Evolutionary conservation across 1,140 invertebrate species (phyloP).

Genomic region (Tribolium madens): DNA sequence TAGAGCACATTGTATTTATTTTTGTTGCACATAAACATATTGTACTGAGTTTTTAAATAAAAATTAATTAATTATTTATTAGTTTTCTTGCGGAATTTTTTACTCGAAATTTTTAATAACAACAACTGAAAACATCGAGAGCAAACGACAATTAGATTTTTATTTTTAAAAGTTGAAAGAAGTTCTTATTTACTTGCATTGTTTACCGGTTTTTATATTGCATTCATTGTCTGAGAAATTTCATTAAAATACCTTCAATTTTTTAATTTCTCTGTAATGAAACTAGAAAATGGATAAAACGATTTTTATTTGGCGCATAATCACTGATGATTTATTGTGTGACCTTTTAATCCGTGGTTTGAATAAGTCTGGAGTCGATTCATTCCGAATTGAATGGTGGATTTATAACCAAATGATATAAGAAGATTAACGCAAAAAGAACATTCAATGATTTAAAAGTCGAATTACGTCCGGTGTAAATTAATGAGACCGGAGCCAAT

Average conservation of each 20-base stretch:
- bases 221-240: neutral
- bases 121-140: neutral
- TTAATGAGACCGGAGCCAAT: neutral
- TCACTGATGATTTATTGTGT: neutral
- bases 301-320: neutral
- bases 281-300: neutral
- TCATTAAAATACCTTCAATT: neutral
- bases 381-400: neutral
- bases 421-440: neutral
- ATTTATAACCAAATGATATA: neutral
- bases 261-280: neutral
- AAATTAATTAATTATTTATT: constrained; percentile 9
- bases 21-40: neutral
- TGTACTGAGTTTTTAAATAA: constrained; percentile 33
- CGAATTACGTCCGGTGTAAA: neutral
- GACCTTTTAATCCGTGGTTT: neutral
- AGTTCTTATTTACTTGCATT: neutral
- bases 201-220: neutral
- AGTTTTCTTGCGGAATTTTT: neutral
- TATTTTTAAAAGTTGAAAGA: neutral
- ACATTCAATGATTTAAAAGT: neutral
- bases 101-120: neutral
- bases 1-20: constrained; percentile 13
- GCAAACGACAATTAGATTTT: neutral
- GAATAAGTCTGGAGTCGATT: neutral